phyloP scores from a whole-genome alignment of 92 coral and sea anemone species.

The Montipora capitata region DNA sequence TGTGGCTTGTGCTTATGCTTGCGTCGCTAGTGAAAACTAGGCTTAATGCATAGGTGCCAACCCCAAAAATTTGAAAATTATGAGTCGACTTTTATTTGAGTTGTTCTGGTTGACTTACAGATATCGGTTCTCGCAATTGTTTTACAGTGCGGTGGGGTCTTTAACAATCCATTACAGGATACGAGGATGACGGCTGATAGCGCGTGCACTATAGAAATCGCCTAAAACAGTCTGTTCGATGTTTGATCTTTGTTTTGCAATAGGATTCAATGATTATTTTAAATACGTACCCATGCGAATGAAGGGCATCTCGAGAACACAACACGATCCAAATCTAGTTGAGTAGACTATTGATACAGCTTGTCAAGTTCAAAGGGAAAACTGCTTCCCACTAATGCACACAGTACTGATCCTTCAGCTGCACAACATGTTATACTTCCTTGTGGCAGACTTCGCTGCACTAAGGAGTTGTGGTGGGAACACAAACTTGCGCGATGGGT shows the following conservation, averaged over 20 bases:
- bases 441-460: constrained; percentile 68
- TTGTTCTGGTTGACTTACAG: constrained; percentile 44
- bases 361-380: constrained; percentile 53
- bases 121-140: constrained; percentile 45
- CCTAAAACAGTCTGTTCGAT: constrained; percentile 47
- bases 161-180: constrained; percentile 21
- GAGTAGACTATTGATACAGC: constrained; percentile 46
- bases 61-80: constrained; percentile 34
- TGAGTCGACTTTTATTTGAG: constrained; percentile 33
- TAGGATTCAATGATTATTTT: constrained; percentile 44
- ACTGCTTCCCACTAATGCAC: constrained; percentile 40
- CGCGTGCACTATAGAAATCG: constrained; percentile 17
- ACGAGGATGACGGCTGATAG: constrained; percentile 27
- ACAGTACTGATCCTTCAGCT: constrained; percentile 45
- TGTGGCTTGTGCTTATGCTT: too few relatives aligned
- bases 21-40: too few relatives aligned
- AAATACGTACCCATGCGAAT: constrained; percentile 39
- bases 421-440: constrained; percentile 12
- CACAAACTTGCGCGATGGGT: constrained; percentile 29
- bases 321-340: constrained; percentile 40
- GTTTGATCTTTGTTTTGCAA: constrained; percentile 53
- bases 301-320: constrained; percentile 48
- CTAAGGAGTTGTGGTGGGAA: constrained; percentile 48
- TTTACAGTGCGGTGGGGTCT: constrained; percentile 30
- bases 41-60: constrained; percentile 6